These are phyloP conservation scores for Champsocephalus gunnari DNA, from an alignment of 2,797 vertebrate species.

Conservation along the genomic window DNA sequence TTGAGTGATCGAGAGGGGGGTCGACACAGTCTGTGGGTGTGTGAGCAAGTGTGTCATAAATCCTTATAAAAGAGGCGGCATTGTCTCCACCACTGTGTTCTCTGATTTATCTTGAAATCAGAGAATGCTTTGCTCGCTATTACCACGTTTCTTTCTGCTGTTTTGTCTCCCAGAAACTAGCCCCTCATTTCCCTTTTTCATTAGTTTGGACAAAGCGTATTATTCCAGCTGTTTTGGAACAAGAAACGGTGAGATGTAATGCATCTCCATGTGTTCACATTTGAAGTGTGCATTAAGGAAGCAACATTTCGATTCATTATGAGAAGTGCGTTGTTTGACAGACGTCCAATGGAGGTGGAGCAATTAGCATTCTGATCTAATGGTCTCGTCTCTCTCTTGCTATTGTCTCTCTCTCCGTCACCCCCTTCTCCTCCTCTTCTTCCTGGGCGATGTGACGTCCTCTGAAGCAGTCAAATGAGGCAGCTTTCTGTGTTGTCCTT, in stretches of 20 bases:
- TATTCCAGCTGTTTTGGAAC: slow-evolving; percentile 54
- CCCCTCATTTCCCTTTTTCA: slow-evolving; percentile 26
- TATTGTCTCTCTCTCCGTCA: slow-evolving; percentile 43
- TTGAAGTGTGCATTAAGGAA: slow-evolving; percentile 45
- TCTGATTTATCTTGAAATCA: slow-evolving; percentile 71
- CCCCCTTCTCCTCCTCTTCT: slow-evolving; percentile 48
- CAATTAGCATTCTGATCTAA: slow-evolving; percentile 83
- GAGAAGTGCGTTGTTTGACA: slow-evolving; percentile 77
- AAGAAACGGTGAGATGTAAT: slow-evolving; percentile 23
- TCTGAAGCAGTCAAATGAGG: slow-evolving; percentile 83
- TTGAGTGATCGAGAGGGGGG: slow-evolving; percentile 72
- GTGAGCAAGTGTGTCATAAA: slow-evolving; percentile 73
- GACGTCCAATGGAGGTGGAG: slow-evolving; percentile 79
- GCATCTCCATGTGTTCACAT: slow-evolving; percentile 13
- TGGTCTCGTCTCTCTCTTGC: slow-evolving; percentile 68
- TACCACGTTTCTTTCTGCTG: slow-evolving; percentile 27
- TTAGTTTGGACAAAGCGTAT: slow-evolving; percentile 47
- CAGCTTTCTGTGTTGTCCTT: slow-evolving; percentile 78
- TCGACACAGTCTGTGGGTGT: slow-evolving; percentile 70
- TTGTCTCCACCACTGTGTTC: slow-evolving; percentile 69
- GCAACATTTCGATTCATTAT: slow-evolving; percentile 68
- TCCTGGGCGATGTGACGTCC: slow-evolving; percentile 78
- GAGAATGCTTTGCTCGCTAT: slow-evolving; percentile 45
- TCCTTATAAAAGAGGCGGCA: slow-evolving; percentile 70
- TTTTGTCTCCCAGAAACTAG: slow-evolving; percentile 35